A percentile compares a stretch with the other conserved stretches of the same genome.
Conservation (phyloP, 2,888 invertebrate genomes). For the Cerastis leucographa region DNA sequence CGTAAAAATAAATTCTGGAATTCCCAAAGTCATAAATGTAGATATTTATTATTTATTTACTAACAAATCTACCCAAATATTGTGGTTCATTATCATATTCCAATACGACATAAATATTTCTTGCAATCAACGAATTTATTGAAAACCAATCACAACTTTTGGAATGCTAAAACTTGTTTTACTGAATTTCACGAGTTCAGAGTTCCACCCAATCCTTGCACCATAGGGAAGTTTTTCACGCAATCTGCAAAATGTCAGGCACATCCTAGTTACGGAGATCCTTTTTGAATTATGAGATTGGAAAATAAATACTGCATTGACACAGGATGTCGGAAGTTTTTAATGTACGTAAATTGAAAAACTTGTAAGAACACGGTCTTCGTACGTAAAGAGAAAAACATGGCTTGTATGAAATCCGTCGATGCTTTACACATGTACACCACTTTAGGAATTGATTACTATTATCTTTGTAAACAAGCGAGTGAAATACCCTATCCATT, state of each 20-base stretch:
- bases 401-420: not conserved
- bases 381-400: not conserved
- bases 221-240: slow-evolving; percentile 37
- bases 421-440: not conserved
- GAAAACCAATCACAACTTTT: slow-evolving; percentile 57
- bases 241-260: slow-evolving; percentile 49
- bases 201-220: slow-evolving; percentile 13
- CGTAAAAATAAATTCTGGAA: not conserved
- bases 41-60: too few relatives aligned
- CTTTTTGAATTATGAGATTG: slow-evolving; percentile 21
- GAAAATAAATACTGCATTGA: slow-evolving; percentile 2
- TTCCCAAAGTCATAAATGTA: not conserved
- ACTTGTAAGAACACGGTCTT: not conserved
- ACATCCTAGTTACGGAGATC: slow-evolving; percentile 17
- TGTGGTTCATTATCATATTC: slow-evolving; percentile 11
- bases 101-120: slow-evolving; percentile 24
- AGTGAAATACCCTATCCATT: not conserved
- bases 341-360: not conserved
- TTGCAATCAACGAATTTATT: slow-evolving; percentile 34
- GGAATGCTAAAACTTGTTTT: slow-evolving; percentile 33
- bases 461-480: not conserved
- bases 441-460: not conserved
- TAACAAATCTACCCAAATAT: not conserved
- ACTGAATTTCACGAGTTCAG: slow-evolving; percentile 28
- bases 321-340: not conserved